Conservation (phyloP, 1,140 invertebrate species). For the Dreissena polymorpha region DNA sequence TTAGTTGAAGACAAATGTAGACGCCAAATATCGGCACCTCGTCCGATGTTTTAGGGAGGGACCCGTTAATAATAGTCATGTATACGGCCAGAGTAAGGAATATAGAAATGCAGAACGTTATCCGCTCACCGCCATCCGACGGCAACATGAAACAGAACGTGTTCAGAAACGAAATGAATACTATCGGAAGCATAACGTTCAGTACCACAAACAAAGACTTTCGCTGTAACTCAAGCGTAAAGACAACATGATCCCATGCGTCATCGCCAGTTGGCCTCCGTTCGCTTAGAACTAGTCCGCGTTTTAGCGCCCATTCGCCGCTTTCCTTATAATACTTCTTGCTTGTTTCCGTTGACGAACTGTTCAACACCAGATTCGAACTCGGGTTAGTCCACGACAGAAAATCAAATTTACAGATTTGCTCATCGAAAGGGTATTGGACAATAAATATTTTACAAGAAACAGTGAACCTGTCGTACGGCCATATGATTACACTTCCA, state of each 20-base stretch:
- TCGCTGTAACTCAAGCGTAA: constrained; percentile 15
- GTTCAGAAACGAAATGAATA: constrained; percentile 56
- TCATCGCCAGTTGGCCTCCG: constrained; percentile 3
- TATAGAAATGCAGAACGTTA: constrained; percentile 55
- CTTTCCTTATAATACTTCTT: constrained; percentile 16
- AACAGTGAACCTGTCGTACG: constrained; percentile 36
- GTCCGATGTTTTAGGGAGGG: constrained; percentile 55
- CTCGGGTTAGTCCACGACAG: constrained; percentile 94
- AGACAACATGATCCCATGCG: constrained; percentile 30
- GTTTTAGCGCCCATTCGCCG: constrained; percentile 36
- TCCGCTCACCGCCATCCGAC: constrained; percentile 51
- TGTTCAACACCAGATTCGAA: constrained; percentile 22
- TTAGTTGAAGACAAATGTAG: constrained; percentile 43
- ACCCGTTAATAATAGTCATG: constrained; percentile 44
- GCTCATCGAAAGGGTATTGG: constrained; percentile 89
- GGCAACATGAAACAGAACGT: constrained; percentile 51
- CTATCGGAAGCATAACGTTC: constrained; percentile 55
- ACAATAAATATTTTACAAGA: constrained; percentile 87
- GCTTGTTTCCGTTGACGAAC: not conserved
- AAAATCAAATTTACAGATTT: constrained; percentile 97
- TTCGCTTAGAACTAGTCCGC: not conserved
- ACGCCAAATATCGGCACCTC: constrained; percentile 76
- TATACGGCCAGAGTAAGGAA: constrained; percentile 59
- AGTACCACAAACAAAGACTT: constrained; percentile 42
- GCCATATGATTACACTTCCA: constrained; percentile 31